Evolutionary conservation across 2,797 vertebrate species (phyloP).

Genomic region (Holocentrus rufus): DNA sequence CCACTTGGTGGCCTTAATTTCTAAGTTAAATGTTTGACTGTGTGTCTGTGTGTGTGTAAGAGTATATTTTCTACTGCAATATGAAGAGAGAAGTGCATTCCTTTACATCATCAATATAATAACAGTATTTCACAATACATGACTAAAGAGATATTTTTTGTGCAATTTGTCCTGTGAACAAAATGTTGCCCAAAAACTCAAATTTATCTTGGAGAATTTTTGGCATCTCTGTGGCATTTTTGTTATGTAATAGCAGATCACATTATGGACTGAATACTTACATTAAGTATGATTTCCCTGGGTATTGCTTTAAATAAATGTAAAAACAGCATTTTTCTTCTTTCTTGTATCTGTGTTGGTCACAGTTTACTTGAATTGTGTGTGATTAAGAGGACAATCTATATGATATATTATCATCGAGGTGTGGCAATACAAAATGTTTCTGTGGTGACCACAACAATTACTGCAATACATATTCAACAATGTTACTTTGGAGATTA

Average conservation of each 20-base stretch:
- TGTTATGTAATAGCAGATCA: constrained; percentile 37
- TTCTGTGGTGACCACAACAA: background rate
- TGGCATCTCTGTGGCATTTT: constrained; percentile 23
- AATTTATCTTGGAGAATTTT: constrained; percentile 24
- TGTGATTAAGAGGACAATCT: constrained; percentile 1
- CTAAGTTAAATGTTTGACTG: constrained; percentile 40
- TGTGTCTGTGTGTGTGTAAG: constrained; percentile 27
- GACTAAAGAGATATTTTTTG: constrained; percentile 20
- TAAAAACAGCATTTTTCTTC: constrained; percentile 45
- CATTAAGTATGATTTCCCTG: constrained; percentile 67
- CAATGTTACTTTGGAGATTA: background rate
- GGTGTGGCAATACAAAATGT: background rate
- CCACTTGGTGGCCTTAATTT: constrained; percentile 2
- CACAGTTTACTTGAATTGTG: constrained; percentile 4
- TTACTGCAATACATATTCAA: background rate
- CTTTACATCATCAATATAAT: constrained; percentile 32
- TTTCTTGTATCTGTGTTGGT: constrained; percentile 16
- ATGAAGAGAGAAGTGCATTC: constrained; percentile 51
- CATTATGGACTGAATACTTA: constrained; percentile 62
- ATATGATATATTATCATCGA: constrained; percentile 6
- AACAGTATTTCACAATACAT: constrained; percentile 44
- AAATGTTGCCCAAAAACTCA: constrained; percentile 28
- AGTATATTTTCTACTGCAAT: constrained; percentile 34
- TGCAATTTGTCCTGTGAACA: constrained; percentile 30
- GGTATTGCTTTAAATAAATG: constrained; percentile 40